These are phyloP conservation scores for Phaenicophaeus curvirostris DNA, from an alignment of 2,797 vertebrate genomes.

Conservation along the genomic window DNA sequence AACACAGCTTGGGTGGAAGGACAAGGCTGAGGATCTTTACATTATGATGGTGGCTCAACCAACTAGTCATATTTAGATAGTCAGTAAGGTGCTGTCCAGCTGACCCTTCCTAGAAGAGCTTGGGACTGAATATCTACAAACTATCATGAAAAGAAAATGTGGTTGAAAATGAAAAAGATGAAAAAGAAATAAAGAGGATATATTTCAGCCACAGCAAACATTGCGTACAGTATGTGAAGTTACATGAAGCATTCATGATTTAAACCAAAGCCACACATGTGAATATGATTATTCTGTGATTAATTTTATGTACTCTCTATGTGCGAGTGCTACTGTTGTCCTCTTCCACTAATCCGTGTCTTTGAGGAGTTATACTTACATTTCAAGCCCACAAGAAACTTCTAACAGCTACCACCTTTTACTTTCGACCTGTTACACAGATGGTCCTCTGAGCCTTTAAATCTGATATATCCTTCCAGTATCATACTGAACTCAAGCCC, in stretches of 20 bases:
- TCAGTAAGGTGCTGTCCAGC: rapidly evolving
- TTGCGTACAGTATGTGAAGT: background rate
- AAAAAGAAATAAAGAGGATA: background rate
- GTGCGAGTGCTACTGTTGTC: background rate
- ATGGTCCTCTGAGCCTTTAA: background rate
- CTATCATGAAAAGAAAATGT: rapidly evolving
- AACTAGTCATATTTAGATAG: background rate
- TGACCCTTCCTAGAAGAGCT: background rate
- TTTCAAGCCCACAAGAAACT: background rate
- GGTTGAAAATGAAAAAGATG: background rate
- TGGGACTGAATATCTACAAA: background rate
- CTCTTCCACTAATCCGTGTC: background rate
- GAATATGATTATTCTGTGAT: background rate
- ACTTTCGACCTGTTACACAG: background rate
- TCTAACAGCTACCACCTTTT: background rate
- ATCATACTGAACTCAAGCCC: background rate
- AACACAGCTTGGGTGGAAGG: background rate
- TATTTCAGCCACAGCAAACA: background rate
- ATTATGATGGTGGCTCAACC: background rate
- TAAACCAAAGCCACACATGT: background rate
- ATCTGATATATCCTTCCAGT: background rate
- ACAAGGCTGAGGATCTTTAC: background rate
- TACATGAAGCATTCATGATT: background rate
- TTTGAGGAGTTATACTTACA: background rate
- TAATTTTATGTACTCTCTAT: background rate